Conservation (phyloP, 2,113 vertebrate genomes). For the Sciurus niger region DNA sequence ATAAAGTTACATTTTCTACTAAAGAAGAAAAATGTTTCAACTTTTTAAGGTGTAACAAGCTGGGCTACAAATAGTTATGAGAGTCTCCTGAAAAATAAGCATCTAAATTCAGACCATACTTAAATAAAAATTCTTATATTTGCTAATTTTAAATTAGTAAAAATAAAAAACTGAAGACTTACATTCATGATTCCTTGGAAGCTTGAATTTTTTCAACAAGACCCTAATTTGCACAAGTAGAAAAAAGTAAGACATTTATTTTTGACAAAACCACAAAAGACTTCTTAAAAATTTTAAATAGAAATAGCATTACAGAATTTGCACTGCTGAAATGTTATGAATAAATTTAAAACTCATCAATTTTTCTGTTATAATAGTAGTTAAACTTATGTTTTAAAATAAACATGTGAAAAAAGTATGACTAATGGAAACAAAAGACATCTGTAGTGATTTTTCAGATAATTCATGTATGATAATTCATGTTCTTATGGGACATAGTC, state of each 20-base stretch:
- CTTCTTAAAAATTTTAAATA: conserved; percentile 11
- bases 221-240: conserved; percentile 86
- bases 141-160: conserved; percentile 30
- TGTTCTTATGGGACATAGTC: not conserved
- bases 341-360: conserved; percentile 32
- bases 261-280: conserved; percentile 6
- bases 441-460: not conserved
- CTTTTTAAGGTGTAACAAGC: conserved; percentile 25
- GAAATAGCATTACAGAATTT: not conserved
- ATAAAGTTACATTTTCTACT: conserved; percentile 39
- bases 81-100: conserved; percentile 4
- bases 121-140: conserved; percentile 11
- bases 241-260: conserved; percentile 67
- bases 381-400: conserved; percentile 27
- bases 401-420: not conserved
- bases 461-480: not conserved
- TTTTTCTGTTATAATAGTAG: conserved; percentile 34
- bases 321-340: not conserved
- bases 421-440: conserved; percentile 23
- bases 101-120: conserved; percentile 46
- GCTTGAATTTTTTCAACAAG: conserved; percentile 90
- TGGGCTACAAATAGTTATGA: not conserved
- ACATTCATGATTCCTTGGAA: conserved; percentile 91
- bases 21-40: conserved; percentile 51
- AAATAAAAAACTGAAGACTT: conserved; percentile 76